Conservation (phyloP, 2,113 vertebrate genomes). For the Pterocles orientalis region DNA sequence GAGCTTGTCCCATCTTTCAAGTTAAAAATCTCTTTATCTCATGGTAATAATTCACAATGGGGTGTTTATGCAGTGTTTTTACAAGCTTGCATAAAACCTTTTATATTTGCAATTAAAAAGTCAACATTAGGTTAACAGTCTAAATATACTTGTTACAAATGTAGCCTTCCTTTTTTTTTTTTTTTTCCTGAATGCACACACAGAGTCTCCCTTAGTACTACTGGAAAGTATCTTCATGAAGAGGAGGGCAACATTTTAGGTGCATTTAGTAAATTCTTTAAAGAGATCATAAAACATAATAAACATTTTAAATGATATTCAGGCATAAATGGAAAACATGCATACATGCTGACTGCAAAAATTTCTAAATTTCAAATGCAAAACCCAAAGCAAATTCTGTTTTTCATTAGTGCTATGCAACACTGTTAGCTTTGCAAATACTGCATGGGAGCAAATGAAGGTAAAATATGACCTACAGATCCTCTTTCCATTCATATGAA, state of each 20-base stretch:
- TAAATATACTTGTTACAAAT: not conserved
- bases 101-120: not conserved
- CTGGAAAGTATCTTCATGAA: not conserved
- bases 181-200: not conserved
- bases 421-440: not conserved
- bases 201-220: not conserved
- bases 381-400: not conserved
- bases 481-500: not conserved
- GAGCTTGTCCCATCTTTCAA: not conserved
- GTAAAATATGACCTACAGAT: not conserved
- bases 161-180: not conserved
- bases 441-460: not conserved
- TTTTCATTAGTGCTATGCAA: not conserved
- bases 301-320: not conserved
- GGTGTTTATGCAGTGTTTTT: not conserved
- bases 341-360: not conserved
- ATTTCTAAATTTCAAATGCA: not conserved
- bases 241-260: not conserved
- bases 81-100: not conserved
- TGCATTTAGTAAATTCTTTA: not conserved
- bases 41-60: not conserved
- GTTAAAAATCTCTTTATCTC: not conserved
- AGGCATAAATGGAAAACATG: not conserved
- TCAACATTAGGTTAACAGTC: not conserved
- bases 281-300: not conserved